Conservation (phyloP, 2,113 vertebrate genomes). For the Trachemys scripta region DNA sequence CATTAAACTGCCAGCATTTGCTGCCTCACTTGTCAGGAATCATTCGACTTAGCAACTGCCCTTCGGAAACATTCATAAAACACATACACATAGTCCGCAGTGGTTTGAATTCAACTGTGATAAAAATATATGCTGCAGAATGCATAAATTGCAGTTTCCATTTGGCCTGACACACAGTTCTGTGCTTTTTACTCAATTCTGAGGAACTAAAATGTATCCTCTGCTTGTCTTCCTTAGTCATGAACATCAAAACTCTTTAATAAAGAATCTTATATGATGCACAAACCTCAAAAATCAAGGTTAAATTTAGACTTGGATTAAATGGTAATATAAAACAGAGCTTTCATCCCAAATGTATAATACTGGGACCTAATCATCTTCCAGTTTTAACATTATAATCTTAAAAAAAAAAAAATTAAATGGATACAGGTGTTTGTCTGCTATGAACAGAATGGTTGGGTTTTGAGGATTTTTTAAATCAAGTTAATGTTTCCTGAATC, state of each 20-base stretch:
- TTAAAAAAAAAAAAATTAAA: conserved; percentile 22
- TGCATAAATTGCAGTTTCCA: not conserved
- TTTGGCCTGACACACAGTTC: not conserved
- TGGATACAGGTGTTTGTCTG: not conserved
- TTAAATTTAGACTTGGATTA: conserved; percentile 10
- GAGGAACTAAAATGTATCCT: not conserved
- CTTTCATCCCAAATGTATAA: not conserved
- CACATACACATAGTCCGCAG: conserved; percentile 24
- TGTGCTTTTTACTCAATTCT: not conserved
- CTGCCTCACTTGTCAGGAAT: conserved; percentile 87
- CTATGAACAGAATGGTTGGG: not conserved
- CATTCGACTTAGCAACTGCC: conserved; percentile 78
- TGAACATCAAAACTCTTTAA: not conserved
- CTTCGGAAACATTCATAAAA: conserved; percentile 80
- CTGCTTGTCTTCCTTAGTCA: not conserved
- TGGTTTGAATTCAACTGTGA: not conserved
- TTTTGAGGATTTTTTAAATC: conserved; percentile 19
- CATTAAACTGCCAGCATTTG: conserved; percentile 88
- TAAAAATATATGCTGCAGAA: not conserved
- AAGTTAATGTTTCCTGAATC: conserved; percentile 17
- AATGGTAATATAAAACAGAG: not conserved
- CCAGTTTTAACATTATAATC: not conserved
- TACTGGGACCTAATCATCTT: not conserved
- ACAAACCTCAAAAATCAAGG: conserved; percentile 1
- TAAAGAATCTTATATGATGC: not conserved